A percentile compares a stretch with the other conserved stretches of the same genome.
Evolutionary conservation across 2,888 invertebrate species (phyloP).

Genomic region (Colletes collaris): DNA sequence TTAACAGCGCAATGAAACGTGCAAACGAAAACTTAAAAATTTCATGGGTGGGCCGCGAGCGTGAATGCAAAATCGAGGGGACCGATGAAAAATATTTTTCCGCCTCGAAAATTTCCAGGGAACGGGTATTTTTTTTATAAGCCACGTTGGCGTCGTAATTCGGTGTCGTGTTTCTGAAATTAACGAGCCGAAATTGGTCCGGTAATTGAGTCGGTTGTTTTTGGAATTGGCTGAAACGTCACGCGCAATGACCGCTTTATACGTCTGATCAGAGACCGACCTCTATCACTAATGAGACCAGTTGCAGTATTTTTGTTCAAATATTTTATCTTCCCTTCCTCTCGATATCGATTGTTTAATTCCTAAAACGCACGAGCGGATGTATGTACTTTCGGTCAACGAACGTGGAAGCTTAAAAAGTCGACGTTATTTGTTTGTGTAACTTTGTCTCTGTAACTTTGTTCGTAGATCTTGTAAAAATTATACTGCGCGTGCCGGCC

Average conservation of each 20-base stretch:
- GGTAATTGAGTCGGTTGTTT: conserved; percentile 23
- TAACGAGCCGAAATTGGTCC: conserved; percentile 20
- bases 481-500: not conserved
- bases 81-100: not conserved
- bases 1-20: conserved; percentile 25
- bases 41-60: not conserved
- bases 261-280: conserved; percentile 21
- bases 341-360: conserved; percentile 18
- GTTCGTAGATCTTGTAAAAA: conserved; percentile 7
- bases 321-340: no score
- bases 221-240: conserved; percentile 17
- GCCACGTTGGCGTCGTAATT: not conserved
- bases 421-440: conserved; percentile 2
- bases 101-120: not conserved
- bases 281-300: conserved; percentile 18
- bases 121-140: not conserved
- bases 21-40: conserved; percentile 8
- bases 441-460: not conserved
- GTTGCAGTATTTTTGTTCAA: no score
- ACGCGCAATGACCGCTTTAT: conserved; percentile 13
- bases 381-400: conserved; percentile 5
- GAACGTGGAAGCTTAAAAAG: conserved; percentile 24
- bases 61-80: not conserved
- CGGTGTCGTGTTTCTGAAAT: conserved; percentile 24
- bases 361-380: not conserved